A percentile compares a stretch with the other conserved stretches of the same genome.
Evolutionary conservation across 2,113 vertebrate species (phyloP).

Genomic region (Cryptoleucopteryx plumbea): DNA sequence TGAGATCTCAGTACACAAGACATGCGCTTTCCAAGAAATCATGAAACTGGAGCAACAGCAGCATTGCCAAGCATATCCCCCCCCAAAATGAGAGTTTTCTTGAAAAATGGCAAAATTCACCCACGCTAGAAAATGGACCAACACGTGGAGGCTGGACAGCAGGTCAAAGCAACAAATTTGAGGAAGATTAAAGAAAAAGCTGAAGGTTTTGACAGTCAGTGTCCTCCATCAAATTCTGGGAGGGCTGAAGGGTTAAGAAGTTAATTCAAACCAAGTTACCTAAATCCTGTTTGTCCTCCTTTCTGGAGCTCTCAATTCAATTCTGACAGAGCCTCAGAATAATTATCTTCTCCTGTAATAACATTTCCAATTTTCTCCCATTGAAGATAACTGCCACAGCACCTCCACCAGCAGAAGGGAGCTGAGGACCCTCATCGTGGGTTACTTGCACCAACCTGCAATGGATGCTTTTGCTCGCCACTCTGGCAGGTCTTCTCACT

Average conservation of each 20-base stretch:
- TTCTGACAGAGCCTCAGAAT: constrained; percentile 26
- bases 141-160: background rate
- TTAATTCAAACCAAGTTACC: background rate
- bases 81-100: background rate
- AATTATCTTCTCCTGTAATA: constrained; percentile 52
- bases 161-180: background rate
- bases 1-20: background rate
- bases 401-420: background rate
- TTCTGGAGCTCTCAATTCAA: constrained; percentile 50
- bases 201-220: background rate
- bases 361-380: constrained; percentile 37
- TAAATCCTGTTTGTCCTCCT: constrained; percentile 20
- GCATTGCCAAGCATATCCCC: background rate
- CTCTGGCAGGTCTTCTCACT: background rate
- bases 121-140: background rate
- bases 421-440: background rate
- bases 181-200: background rate
- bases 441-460: background rate
- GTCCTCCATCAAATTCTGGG: background rate
- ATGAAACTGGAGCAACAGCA: background rate
- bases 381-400: background rate
- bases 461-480: background rate
- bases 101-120: background rate
- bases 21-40: background rate
- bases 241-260: background rate